Percentiles rank a stretch among this genome's conserved stretches.
phyloP scores from a whole-genome alignment of 2,113 vertebrate species.

The Chaenogobius annularis region DNA sequence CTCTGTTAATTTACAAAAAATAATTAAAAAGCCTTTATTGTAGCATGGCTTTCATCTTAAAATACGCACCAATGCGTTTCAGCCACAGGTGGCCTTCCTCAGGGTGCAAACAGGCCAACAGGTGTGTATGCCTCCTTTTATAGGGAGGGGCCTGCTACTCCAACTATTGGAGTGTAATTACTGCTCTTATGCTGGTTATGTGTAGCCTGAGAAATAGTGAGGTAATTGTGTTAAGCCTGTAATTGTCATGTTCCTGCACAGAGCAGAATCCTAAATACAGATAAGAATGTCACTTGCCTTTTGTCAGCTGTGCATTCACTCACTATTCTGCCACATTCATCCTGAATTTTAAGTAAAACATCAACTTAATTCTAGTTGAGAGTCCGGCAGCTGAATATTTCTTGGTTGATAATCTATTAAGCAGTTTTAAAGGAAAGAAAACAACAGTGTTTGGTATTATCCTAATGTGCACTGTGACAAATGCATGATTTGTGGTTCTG shows the following conservation, averaged over 20 bases:
- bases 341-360: not conserved
- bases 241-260: slow-evolving; percentile 44
- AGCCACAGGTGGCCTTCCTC: no score
- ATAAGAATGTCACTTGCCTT: slow-evolving; percentile 10
- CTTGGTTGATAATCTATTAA: not conserved
- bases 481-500: slow-evolving; percentile 14
- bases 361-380: not conserved
- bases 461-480: not conserved
- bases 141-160: no score
- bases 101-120: no score
- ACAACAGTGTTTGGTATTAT: not conserved
- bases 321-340: not conserved
- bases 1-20: no score
- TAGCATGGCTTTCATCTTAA: no score
- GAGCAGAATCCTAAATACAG: not conserved
- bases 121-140: no score
- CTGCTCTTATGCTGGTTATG: slow-evolving; percentile 30
- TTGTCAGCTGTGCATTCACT: not conserved
- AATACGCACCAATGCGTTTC: no score
- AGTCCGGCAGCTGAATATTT: no score
- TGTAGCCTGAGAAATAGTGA: slow-evolving; percentile 27
- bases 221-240: slow-evolving; percentile 40
- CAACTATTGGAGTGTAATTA: slow-evolving; percentile 54
- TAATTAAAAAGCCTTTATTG: no score
- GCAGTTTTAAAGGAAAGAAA: not conserved